Conservation (phyloP, 1,140 invertebrate species). For the Drosophila repletoides region DNA sequence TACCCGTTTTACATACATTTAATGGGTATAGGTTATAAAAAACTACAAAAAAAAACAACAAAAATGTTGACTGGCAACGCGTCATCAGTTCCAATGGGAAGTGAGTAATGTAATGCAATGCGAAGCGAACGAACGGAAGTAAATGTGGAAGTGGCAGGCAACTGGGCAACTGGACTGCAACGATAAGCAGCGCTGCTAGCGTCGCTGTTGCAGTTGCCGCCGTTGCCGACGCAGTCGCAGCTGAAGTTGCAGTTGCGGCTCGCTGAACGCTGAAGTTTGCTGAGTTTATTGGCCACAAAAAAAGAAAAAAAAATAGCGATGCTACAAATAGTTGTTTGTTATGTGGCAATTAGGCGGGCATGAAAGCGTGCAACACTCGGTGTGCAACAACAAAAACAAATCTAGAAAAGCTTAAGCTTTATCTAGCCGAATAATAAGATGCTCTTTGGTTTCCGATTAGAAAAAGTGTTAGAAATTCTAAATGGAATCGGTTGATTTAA, state of each 20-base stretch:
- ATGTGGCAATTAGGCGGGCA: conserved; percentile 65
- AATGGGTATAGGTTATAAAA: no score
- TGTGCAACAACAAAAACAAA: no score
- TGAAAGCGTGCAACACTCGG: conserved; percentile 64
- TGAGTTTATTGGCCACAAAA: conserved; percentile 73
- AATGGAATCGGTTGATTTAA: no score
- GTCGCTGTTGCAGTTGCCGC: background rate
- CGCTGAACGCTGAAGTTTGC: conserved; percentile 53
- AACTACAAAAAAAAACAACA: conserved; percentile 3
- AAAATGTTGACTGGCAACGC: conserved; percentile 28
- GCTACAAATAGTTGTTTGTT: conserved; percentile 15
- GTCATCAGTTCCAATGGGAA: conserved; percentile 52
- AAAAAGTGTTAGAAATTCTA: no score
- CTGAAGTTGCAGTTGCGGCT: conserved; percentile 45
- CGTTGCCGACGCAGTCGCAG: background rate
- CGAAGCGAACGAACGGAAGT: conserved; percentile 60
- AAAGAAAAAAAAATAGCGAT: conserved; percentile 30
- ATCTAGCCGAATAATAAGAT: no score
- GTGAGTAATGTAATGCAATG: conserved; percentile 54
- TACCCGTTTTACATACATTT: no score
- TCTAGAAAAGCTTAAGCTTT: no score
- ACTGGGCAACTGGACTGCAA: background rate
- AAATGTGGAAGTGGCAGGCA: conserved; percentile 12
- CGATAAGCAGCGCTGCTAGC: conserved; percentile 42
- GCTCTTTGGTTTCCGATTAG: no score